Conservation (phyloP, 2,113 vertebrate species). For the Takifugu bimaculatus region DNA sequence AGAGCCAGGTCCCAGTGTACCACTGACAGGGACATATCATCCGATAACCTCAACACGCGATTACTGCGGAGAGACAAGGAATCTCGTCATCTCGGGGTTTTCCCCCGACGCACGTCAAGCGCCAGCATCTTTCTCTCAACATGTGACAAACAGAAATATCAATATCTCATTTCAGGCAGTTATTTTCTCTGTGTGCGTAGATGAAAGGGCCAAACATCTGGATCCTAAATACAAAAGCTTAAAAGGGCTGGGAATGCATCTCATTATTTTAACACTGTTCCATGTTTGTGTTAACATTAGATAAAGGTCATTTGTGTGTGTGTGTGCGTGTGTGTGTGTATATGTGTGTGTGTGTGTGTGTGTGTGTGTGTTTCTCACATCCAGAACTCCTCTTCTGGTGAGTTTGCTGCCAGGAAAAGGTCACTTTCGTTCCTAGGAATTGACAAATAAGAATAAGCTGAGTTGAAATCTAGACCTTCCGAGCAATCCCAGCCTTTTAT, state of each 20-base stretch:
- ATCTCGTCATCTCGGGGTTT: background rate
- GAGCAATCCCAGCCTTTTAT: too few relatives aligned
- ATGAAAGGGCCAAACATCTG: background rate
- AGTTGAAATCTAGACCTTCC: too few relatives aligned
- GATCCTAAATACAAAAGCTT: constrained; percentile 14
- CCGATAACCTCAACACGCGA: constrained; percentile 77
- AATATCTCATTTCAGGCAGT: background rate
- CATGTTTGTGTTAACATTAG: background rate
- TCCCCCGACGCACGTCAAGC: background rate
- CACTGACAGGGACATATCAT: constrained; percentile 69
- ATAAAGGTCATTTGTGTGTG: background rate
- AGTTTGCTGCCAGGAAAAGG: fast-evolving
- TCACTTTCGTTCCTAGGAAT: constrained; percentile 4
- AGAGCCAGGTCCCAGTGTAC: constrained; percentile 75
- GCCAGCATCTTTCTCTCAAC: too few relatives aligned
- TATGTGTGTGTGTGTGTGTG: constrained; percentile 12
- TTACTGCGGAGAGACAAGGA: constrained; percentile 59
- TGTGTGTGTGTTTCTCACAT: constrained; percentile 50
- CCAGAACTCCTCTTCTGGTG: constrained; percentile 70
- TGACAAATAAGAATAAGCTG: too few relatives aligned
- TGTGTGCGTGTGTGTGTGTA: constrained; percentile 4
- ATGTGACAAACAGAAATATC: background rate
- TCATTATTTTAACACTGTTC: constrained; percentile 16
- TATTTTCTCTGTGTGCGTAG: background rate
- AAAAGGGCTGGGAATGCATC: background rate